phyloP scores from a whole-genome alignment of 1,140 invertebrate genomes.

The Berghia stephanieae region DNA sequence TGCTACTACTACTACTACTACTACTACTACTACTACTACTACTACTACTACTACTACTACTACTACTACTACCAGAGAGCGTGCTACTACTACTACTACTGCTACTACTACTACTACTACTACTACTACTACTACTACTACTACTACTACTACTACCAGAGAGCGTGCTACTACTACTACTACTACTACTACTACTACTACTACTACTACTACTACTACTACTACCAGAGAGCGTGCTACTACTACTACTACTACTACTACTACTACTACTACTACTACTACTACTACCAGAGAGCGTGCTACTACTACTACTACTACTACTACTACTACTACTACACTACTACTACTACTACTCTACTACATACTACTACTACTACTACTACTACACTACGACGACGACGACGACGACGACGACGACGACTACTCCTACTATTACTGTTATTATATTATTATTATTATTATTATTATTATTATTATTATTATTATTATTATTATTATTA shows the following conservation, averaged over 20 bases:
- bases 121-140: conserved; percentile 8
- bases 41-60: conserved; percentile 7
- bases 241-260: not conserved
- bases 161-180: not conserved
- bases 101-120: conserved; percentile 3
- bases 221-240: not conserved
- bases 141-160: not conserved
- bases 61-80: not conserved
- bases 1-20: conserved; percentile 4
- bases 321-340: no score
- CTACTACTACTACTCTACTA: no score
- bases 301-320: conserved; percentile 8
- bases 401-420: no score
- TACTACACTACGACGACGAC: no score
- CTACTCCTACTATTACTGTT: no score
- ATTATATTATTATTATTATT: no score
- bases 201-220: conserved; percentile 7
- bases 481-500: not conserved
- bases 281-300: not conserved
- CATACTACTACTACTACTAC: no score
- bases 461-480: not conserved
- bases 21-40: conserved; percentile 7
- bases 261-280: conserved; percentile 2
- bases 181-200: not conserved
- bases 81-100: conserved; percentile 2